Evolutionary conservation across 2,888 invertebrate species (phyloP).

Genomic region (Myopa testacea): DNA sequence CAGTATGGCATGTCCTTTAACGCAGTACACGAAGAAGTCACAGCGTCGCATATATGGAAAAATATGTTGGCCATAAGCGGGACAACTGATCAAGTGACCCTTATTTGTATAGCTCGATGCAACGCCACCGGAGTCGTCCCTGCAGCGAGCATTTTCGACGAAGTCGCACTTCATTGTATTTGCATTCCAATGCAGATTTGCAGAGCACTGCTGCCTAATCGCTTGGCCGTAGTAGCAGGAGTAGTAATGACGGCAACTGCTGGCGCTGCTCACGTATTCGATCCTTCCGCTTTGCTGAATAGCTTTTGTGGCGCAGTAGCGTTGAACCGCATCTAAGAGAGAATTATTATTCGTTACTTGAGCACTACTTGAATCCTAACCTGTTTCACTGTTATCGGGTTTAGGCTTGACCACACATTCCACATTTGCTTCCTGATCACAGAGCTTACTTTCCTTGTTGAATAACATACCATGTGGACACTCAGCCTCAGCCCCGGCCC

Average conservation of each 20-base stretch:
- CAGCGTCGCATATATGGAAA: constrained; percentile 65
- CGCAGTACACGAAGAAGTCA: constrained; percentile 64
- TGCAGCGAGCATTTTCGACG: constrained; percentile 59
- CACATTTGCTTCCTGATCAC: constrained; percentile 59
- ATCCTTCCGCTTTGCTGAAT: constrained; percentile 48
- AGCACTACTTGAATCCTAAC: background rate
- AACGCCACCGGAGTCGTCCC: constrained; percentile 38
- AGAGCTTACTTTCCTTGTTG: constrained; percentile 60
- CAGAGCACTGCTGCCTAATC: constrained; percentile 60
- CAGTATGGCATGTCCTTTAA: constrained; percentile 63
- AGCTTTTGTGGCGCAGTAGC: constrained; percentile 52
- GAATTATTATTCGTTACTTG: constrained; percentile 36
- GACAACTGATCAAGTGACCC: constrained; percentile 55
- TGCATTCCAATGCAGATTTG: constrained; percentile 63
- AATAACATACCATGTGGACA: constrained; percentile 65
- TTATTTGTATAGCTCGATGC: background rate
- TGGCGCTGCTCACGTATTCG: constrained; percentile 57
- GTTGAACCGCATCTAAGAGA: constrained; percentile 48
- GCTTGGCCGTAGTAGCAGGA: constrained; percentile 66
- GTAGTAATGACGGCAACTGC: constrained; percentile 61
- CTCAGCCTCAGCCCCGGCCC: constrained; percentile 58
- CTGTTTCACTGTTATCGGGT: constrained; percentile 34
- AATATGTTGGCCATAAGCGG: constrained; percentile 60
- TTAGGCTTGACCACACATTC: constrained; percentile 46
- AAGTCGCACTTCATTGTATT: constrained; percentile 62